phyloP scores from a whole-genome alignment of 2,888 invertebrate species.

The Chirona hameri region DNA sequence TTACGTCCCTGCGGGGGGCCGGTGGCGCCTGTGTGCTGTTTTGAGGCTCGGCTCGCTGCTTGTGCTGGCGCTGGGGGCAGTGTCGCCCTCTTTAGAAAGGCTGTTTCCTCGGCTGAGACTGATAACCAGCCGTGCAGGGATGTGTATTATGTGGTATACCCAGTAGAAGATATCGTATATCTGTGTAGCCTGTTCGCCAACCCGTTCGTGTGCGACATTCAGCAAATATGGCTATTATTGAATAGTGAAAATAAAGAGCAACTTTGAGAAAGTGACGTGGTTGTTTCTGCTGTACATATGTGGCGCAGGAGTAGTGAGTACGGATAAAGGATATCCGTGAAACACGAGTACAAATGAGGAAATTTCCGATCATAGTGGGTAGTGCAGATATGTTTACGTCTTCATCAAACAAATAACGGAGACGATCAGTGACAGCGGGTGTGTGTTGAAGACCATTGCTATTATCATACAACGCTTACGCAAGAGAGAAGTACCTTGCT shows the following conservation, averaged over 20 bases:
- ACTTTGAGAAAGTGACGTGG: neutral
- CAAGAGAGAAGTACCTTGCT: no score
- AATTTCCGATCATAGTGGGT: no score
- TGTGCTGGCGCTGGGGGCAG: no score
- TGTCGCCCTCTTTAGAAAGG: constrained; percentile 1
- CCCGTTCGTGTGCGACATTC: neutral
- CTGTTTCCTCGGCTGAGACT: neutral
- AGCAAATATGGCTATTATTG: neutral
- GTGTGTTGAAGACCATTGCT: no score
- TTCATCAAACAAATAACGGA: no score
- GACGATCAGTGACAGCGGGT: no score
- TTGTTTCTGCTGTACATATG: neutral
- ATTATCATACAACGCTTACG: no score
- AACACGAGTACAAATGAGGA: no score
- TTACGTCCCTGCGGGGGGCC: neutral
- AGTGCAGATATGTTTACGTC: no score
- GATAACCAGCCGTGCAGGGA: neutral
- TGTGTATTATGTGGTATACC: neutral
- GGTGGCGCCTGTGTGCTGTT: neutral
- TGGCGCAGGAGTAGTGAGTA: no score
- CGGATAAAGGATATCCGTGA: no score
- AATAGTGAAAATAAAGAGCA: constrained; percentile 1
- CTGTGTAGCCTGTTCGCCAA: constrained; percentile 3
- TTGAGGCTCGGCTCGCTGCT: no score
- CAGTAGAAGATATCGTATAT: neutral